Evolutionary conservation across 2,113 vertebrate species (phyloP), one percentile per base, ranked within the genome.

Genomic region (Chaetodon auriga): DNA sequence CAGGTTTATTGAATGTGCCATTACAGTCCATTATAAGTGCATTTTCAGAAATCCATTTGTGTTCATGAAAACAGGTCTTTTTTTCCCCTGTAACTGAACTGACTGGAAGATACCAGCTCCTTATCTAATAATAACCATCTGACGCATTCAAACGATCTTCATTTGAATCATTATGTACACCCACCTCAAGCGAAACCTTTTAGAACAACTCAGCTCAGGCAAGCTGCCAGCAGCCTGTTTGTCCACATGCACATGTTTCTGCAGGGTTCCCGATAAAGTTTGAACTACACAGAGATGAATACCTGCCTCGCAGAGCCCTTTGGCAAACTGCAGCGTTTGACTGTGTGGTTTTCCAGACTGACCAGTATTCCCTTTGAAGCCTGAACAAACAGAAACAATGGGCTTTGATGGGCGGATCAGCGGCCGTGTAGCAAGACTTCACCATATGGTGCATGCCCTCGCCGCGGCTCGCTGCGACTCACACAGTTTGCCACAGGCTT

Each of bases 321-420:
- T 90, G 86, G 87, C 83, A 90, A 63, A 88, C 87, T 46, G 62
- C 87, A 45, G 75, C 1, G 53, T 90, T 84, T 83, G 80, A 89
- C 76, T 75, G 79, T 80, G 79, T 21, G 79, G 51, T 89, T 84
- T 82, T 75, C 53, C 73, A 78, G 48, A 80, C 83, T 90, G 87
- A 91, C 91, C 91, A 66, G 70, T 57, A 72, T 87, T 86, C 85
- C 75, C 89, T 95, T 93, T 95, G 92, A 93, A 93, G 93, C 83
- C 57, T 35, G 87, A 92, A 94, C 93, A 95, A 93, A 95, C 80
- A 77, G 55, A 90, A 81, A 90, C 90, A 88, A 90, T 91, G 65
- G 84, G 89, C 89, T 95, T 92, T 95, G 93, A 95, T 94, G 86
- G 90, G 49, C 61, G 19, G 85, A 84, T 90, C 80, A 85, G 82